Evolutionary conservation across 37 sponge, comb jelly and placozoan genomes (phyloP).

Genomic region (Tethya wilhelma): DNA sequence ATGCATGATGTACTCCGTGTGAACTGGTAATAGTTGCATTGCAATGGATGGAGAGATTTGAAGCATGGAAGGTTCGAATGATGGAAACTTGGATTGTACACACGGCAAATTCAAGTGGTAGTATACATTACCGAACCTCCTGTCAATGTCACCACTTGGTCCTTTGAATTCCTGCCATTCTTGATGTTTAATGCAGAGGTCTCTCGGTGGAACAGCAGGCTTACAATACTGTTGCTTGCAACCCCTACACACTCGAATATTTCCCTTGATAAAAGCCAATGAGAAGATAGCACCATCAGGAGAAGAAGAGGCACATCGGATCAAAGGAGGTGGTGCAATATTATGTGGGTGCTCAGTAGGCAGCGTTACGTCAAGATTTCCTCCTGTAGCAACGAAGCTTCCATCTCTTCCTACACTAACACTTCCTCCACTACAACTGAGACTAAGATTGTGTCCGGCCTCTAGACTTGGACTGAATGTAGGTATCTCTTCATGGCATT

Average conservation of each 20-base stretch:
- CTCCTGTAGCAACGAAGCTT: too few species aligned
- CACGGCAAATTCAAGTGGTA: slow-evolving; percentile 16
- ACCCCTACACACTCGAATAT: slow-evolving; percentile 5
- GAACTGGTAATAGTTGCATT: not conserved
- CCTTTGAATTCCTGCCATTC: slow-evolving; percentile 5
- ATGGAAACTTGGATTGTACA: not conserved
- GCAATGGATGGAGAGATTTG: not conserved
- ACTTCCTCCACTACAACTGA: too few species aligned
- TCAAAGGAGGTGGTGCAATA: not conserved
- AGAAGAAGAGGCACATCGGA: not conserved
- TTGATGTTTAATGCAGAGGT: not conserved
- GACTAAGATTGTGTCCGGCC: too few species aligned
- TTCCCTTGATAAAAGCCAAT: not conserved
- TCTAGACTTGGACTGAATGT: too few species aligned
- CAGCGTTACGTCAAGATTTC: too few species aligned
- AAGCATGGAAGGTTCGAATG: not conserved
- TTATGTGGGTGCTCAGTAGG: too few species aligned
- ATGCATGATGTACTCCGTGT: not conserved
- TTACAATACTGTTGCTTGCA: slow-evolving; percentile 1
- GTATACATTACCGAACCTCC: not conserved
- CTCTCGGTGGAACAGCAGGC: not conserved
- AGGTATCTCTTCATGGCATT: too few species aligned
- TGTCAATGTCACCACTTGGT: not conserved
- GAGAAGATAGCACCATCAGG: not conserved
- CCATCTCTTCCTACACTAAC: too few species aligned